phyloP scores from a whole-genome alignment of 2,888 invertebrate genomes.

The Azorinus chamasolen region DNA sequence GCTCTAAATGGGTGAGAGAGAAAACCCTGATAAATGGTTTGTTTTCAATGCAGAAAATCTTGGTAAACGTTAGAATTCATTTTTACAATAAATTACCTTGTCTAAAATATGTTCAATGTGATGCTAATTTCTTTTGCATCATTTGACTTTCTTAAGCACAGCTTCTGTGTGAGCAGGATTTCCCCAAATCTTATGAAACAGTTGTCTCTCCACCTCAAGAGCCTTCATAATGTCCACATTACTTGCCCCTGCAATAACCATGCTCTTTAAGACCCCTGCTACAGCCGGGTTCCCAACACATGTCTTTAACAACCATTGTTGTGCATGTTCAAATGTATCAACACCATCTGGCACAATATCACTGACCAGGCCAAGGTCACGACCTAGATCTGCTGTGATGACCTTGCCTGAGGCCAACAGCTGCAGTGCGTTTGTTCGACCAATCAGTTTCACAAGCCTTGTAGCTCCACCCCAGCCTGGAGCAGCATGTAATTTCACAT shows the following conservation, averaged over 20 bases:
- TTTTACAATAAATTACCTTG: no score
- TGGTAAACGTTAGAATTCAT: no score
- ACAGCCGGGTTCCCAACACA: constrained; percentile 73
- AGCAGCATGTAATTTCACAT: constrained; percentile 87
- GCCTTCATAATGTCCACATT: constrained; percentile 71
- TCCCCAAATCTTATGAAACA: constrained; percentile 87
- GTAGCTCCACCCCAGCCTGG: constrained; percentile 88
- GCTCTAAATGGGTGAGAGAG: no score
- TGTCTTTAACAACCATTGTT: constrained; percentile 83
- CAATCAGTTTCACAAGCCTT: constrained; percentile 86
- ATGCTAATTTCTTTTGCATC: no score
- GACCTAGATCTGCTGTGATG: constrained; percentile 84
- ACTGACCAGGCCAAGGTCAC: constrained; percentile 86
- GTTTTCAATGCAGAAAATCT: no score
- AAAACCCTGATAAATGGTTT: no score
- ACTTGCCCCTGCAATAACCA: constrained; percentile 72
- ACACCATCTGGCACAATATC: constrained; percentile 79
- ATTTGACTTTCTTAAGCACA: constrained; percentile 84
- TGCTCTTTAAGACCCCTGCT: constrained; percentile 84
- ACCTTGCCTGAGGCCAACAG: constrained; percentile 83
- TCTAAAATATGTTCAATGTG: no score
- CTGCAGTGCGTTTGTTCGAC: constrained; percentile 86
- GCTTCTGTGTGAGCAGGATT: constrained; percentile 85
- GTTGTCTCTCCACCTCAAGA: constrained; percentile 83
- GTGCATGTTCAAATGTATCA: constrained; percentile 74